Base-by-base conservation (phyloP, 2,113 vertebrate species). In the Mungos mungo region DNA sequence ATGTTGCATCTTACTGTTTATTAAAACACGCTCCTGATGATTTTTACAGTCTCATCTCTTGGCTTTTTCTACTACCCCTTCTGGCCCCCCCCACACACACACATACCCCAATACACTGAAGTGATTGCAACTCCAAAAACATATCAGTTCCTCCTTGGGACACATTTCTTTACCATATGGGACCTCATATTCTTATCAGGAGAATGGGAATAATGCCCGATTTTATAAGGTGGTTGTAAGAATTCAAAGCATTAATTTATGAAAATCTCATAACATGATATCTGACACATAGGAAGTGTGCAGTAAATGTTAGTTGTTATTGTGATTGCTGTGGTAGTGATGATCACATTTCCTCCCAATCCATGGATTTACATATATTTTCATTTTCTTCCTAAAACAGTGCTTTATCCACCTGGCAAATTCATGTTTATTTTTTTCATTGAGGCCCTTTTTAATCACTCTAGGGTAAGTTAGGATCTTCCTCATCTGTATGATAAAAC, bases 341-440 rank as follows among this genome's bases (percentile, higher is more conserved):
- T 57, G 68, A 33, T 80, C 21, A 50, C 77, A 35, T 81, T 86
- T 71, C 90, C 0, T 13, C 72, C 68, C 2, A 90, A 84, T 21
- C 29, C 12, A 41, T 65, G 31, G 16, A 31, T 35, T 84, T 95
- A 25, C 16, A 52, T 27, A 31, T 74, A 45, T 57, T 74, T 90
- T 84, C 88, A 84, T 54, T 88, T 88, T 96, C 33, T 41, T 5
- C 52, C 15, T 84, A 83, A 95, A 96, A 88, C 79, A 83, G 5
- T 69, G 3, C 76, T 16, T 19, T 81, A 31, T 93, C 21, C 10
- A 90, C 2, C 10, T 57, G n/a, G 7, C 8, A 47, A 71, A 72
- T 52, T 33, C 11, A 6, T 93, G 11, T 80, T 94, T 63, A 29
- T 74, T 84, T 77, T 83, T 69, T 29, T 79, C 71, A n/a, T 1